Base-by-base conservation (phyloP, 2,797 vertebrate species). In the Amphiprion clarkii region DNA sequence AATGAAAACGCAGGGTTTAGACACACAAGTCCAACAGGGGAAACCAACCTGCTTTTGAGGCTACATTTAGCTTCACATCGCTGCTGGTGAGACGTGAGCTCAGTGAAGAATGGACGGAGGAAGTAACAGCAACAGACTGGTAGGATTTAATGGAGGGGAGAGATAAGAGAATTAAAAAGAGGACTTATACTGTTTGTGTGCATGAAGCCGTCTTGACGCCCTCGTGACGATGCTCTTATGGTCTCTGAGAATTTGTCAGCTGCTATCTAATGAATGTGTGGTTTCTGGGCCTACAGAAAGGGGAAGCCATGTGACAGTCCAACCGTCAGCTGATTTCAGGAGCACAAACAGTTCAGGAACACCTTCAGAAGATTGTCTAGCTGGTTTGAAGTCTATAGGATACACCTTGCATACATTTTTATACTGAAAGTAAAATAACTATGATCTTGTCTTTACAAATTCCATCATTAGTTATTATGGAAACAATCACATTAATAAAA, bases 261-360 rank as follows among this genome's bases (percentile, higher is more conserved):
- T 74, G 25, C 39, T 62, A 29, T 86, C 59, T 86, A 90, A 89
- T 67, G 83, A 85, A 31, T 48, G 40, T 74, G 55, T 10, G 11
- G 5, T 65, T 57, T 36, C 29, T 39, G 49, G 31, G 51, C 60
- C 56, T 57, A 51, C 16, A 56, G 72, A 63, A 27, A 60, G 59
- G 71, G 40, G n/a, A 31, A 52, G 56, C 39, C 87, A 89, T 81
- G 77, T 92, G 89, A 89, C 69, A 0, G 23, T 27, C 54, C 36
- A 53, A 16, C 63, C 2, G 48, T 71, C 87, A 81, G 80, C 75
- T 85, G 78, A 87, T 73, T 61, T 54, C 51, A 9, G 10, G 31
- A 46, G 68, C 11, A 17, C 52, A 57, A 23, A 27, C 0, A 52
- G 69, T 59, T 71, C 39, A 65, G 49, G 65, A 67, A 55, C 14